phyloP scores from a whole-genome alignment of 1,140 invertebrate species.

The Conus betulinus region DNA sequence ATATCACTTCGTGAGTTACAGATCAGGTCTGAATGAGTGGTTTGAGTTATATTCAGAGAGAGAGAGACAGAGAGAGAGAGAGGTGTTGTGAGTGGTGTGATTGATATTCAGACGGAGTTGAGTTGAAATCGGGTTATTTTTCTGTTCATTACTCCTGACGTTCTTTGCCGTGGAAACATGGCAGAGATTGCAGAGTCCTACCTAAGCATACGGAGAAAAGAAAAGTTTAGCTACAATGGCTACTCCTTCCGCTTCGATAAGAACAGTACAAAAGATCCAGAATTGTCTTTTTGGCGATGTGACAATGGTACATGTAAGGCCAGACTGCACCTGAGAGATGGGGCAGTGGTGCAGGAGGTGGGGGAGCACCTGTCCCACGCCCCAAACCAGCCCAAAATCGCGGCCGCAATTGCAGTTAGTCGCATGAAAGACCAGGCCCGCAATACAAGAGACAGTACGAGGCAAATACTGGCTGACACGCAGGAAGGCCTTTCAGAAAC shows the following conservation, averaged over 20 bases:
- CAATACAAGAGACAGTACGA: not conserved
- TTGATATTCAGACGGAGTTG: not conserved
- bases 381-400: not conserved
- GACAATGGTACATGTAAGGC: no score
- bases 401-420: not conserved
- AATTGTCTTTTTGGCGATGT: no score
- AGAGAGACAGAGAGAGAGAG: not conserved
- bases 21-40: no score
- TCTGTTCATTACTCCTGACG: not conserved
- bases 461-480: not conserved
- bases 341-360: not conserved
- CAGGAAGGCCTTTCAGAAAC: not conserved
- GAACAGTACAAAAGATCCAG: not conserved
- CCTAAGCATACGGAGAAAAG: no score
- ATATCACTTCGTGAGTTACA: no score
- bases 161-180: not conserved
- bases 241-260: not conserved
- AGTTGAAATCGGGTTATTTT: not conserved
- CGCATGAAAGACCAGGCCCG: not conserved
- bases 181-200: not conserved
- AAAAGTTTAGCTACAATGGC: no score
- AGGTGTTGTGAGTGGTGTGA: not conserved
- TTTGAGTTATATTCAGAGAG: no score
- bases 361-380: not conserved
- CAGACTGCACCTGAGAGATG: not conserved